Evolutionary conservation across 2,797 vertebrate genomes (phyloP).

Genomic region (Esox lucius): DNA sequence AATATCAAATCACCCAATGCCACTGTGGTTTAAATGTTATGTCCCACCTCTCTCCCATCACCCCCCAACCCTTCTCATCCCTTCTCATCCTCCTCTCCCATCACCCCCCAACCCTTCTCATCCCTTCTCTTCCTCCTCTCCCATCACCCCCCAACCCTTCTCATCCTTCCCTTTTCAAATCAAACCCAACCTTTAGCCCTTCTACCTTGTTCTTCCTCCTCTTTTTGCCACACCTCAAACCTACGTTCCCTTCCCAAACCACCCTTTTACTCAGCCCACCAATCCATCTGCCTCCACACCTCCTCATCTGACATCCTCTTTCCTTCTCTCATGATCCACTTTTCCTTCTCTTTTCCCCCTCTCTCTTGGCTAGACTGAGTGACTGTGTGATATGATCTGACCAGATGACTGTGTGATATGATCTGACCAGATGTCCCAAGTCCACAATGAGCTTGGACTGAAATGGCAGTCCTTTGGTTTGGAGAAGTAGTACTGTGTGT

Average conservation of each 20-base stretch:
- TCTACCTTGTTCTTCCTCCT: not conserved
- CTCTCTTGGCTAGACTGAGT: not conserved
- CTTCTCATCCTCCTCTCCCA: no score
- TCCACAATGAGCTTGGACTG: not conserved
- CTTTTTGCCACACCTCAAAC: not conserved
- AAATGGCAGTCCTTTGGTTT: not conserved
- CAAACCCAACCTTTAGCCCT: no score
- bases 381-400: not conserved
- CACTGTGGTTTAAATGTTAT: not conserved
- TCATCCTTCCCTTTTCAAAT: no score
- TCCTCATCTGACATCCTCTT: not conserved
- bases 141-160: no score
- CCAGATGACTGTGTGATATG: not conserved
- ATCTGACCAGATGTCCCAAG: not conserved
- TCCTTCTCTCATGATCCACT: not conserved
- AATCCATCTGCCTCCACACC: slow-evolving; percentile 1
- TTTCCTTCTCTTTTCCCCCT: not conserved
- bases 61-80: not conserved
- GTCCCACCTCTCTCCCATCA: not conserved
- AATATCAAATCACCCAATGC: no score
- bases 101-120: no score
- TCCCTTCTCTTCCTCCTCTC: no score
- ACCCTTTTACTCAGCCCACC: not conserved
- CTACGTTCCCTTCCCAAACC: not conserved
- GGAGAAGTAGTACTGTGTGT: not conserved